Percentiles rank a stretch among this genome's conserved stretches.
These are phyloP conservation scores for Mustelus asterias DNA, from an alignment of 2,113 vertebrate species.

Conservation along the genomic window DNA sequence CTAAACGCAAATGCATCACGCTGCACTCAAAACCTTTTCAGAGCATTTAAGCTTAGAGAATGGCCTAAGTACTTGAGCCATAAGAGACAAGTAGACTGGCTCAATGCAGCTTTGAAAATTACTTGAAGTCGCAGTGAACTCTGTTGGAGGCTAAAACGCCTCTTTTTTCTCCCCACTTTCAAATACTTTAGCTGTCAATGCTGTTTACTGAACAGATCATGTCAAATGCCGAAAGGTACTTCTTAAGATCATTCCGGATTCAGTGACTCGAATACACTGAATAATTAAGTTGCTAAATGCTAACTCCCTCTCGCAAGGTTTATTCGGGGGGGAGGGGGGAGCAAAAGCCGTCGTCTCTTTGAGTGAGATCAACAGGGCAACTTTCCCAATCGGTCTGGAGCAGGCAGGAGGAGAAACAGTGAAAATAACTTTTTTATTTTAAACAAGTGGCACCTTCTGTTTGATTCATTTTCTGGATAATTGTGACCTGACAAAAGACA, in stretches of 20 bases:
- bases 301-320: neutral
- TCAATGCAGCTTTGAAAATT: slow-evolving; percentile 18
- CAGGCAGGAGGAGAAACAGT: neutral
- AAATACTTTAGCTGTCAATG: neutral
- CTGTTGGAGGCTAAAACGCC: slow-evolving; percentile 27
- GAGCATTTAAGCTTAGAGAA: slow-evolving; percentile 30
- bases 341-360: neutral
- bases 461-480: neutral
- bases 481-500: neutral
- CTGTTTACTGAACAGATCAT: slow-evolving; percentile 5
- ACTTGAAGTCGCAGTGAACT: slow-evolving; percentile 18
- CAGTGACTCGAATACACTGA: neutral
- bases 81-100: slow-evolving; percentile 11
- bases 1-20: slow-evolving; percentile 31
- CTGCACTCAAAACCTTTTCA: slow-evolving; percentile 34
- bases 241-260: neutral
- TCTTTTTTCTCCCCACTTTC: neutral
- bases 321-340: neutral
- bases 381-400: neutral
- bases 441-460: neutral
- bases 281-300: slow-evolving; percentile 19
- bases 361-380: neutral
- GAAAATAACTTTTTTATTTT: neutral
- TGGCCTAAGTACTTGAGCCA: slow-evolving; percentile 25
- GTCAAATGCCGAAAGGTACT: slow-evolving; percentile 10